These are phyloP conservation scores for Anodontia alba DNA, from an alignment of 2,888 invertebrate genomes.

Conservation along the genomic window DNA sequence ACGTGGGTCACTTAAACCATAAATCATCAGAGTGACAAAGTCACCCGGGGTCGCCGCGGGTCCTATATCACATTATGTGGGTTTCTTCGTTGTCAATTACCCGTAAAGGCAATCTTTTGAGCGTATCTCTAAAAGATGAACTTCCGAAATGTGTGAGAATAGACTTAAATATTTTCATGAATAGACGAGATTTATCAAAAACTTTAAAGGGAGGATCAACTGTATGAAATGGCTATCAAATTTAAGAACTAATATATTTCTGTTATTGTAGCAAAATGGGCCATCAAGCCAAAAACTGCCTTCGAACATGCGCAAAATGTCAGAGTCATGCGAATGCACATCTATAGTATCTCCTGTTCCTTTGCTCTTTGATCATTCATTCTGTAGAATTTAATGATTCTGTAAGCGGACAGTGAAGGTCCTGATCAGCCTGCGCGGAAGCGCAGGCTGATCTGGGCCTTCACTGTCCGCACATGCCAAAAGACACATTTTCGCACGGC, in stretches of 20 bases:
- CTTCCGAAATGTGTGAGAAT: background rate
- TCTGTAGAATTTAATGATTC: too few relatives aligned
- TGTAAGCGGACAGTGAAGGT: too few relatives aligned
- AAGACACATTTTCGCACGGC: too few relatives aligned
- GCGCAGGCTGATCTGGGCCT: too few relatives aligned
- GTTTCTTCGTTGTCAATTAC: background rate
- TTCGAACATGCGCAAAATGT: too few relatives aligned
- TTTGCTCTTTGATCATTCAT: too few relatives aligned
- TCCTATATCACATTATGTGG: background rate
- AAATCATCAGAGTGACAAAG: background rate
- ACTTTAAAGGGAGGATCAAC: background rate
- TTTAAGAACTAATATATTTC: background rate
- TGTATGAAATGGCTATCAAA: constrained; percentile 1
- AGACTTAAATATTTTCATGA: background rate
- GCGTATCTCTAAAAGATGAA: background rate
- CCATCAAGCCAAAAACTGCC: too few relatives aligned
- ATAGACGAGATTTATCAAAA: background rate
- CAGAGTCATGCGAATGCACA: too few relatives aligned
- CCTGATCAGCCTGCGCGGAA: too few relatives aligned
- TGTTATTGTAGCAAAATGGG: background rate
- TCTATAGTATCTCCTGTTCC: too few relatives aligned
- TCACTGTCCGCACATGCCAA: too few relatives aligned
- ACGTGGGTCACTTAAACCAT: background rate
- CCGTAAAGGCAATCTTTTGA: background rate
- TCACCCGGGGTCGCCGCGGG: background rate